Percentiles rank a stretch among this genome's conserved stretches.
phyloP scores from a whole-genome alignment of 2,113 vertebrate genomes.

The Mus musculus region DNA sequence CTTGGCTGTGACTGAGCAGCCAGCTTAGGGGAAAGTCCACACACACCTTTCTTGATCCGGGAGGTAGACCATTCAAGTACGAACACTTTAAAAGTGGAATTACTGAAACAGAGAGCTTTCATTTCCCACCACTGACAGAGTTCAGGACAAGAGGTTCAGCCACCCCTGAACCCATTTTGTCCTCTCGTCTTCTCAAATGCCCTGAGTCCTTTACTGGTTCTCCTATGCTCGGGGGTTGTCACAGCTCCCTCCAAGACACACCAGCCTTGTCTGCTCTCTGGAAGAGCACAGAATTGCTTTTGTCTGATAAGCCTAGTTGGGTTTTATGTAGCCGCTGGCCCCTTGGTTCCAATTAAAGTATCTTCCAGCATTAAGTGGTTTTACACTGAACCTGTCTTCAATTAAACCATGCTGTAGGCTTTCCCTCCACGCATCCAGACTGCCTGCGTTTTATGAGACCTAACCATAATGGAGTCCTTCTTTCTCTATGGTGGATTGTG shows the following conservation, averaged over 20 bases:
- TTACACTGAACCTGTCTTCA: constrained; percentile 63
- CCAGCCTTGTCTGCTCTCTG: background rate
- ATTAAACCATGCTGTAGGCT: constrained; percentile 39
- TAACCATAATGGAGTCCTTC: constrained; percentile 35
- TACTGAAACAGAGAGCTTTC: background rate
- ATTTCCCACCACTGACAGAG: background rate
- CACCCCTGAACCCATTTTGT: background rate
- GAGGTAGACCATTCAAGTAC: background rate
- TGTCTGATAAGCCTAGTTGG: constrained; percentile 46
- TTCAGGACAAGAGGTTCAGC: background rate
- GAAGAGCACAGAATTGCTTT: constrained; percentile 29
- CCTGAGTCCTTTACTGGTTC: background rate
- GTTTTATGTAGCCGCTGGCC: constrained; percentile 50
- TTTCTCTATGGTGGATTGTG: background rate
- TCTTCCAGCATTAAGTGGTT: constrained; percentile 45
- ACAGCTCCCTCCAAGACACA: background rate
- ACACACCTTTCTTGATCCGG: background rate
- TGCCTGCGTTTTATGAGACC: constrained; percentile 59
- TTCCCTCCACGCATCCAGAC: background rate
- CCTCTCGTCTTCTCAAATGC: background rate
- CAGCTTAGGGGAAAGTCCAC: background rate
- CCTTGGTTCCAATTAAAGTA: constrained; percentile 50
- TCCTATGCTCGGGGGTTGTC: background rate
- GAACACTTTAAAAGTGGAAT: background rate
- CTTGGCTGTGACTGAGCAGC: background rate